Percentiles rank a stretch among this genome's conserved stretches.
phyloP scores from a whole-genome alignment of 2,113 vertebrate genomes.

The Recurvirostra avosetta region DNA sequence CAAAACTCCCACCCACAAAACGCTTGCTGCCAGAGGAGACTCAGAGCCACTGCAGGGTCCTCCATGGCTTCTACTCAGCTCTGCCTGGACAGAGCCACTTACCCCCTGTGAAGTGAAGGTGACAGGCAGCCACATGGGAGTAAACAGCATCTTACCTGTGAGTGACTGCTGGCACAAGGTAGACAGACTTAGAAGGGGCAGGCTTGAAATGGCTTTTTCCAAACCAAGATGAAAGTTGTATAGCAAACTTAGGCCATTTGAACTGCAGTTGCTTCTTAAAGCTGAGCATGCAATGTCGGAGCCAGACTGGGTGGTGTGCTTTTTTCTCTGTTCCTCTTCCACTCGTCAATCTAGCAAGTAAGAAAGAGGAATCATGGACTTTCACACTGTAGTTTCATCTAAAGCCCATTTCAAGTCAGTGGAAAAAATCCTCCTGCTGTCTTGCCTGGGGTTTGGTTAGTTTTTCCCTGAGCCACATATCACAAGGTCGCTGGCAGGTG shows the following conservation, averaged over 20 bases:
- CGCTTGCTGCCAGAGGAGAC: not conserved
- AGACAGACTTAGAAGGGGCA: not conserved
- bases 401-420: not conserved
- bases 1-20: accelerated
- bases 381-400: not conserved
- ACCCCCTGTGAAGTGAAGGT: not conserved
- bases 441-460: not conserved
- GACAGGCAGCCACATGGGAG: not conserved
- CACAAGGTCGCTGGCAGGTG: not conserved
- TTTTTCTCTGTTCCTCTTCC: conserved; percentile 45
- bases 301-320: not conserved
- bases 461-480: not conserved
- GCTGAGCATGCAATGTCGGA: not conserved
- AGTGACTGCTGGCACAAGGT: not conserved
- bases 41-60: not conserved
- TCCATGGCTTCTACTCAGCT: not conserved
- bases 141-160: not conserved
- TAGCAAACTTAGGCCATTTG: not conserved
- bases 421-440: not conserved
- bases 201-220: not conserved
- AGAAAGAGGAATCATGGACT: conserved; percentile 4
- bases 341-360: not conserved
- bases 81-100: not conserved
- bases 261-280: not conserved
- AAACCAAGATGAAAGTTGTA: not conserved